Percentiles rank a stretch among this genome's conserved stretches.
Evolutionary conservation across 2,113 vertebrate genomes (phyloP).

Genomic region (Pholis gunnellus): DNA sequence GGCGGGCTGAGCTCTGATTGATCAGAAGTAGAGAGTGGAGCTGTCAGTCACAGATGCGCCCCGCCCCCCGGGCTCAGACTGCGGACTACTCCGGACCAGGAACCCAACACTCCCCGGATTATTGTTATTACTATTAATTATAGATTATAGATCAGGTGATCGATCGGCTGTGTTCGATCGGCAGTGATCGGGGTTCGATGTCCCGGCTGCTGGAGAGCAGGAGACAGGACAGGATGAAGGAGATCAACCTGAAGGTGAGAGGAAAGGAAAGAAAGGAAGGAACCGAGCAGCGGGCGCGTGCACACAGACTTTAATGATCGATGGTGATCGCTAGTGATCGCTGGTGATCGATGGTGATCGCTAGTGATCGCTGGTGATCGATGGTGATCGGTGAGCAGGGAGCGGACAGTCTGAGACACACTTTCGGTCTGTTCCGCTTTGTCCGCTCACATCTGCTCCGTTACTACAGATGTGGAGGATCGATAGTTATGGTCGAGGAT

Average conservation of each 20-base stretch:
- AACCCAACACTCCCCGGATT: conserved; percentile 21
- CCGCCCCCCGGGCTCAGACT: conserved; percentile 45
- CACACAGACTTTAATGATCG: background rate
- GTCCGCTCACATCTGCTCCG: conserved; percentile 30
- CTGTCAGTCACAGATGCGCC: conserved; percentile 39
- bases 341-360: too few species aligned
- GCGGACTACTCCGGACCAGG: conserved; percentile 45
- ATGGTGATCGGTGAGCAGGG: background rate
- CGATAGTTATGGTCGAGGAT: background rate
- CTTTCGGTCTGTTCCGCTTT: conserved; percentile 42
- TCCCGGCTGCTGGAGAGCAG: conserved; percentile 75
- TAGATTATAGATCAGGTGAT: background rate
- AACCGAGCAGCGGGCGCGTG: conserved; percentile 3
- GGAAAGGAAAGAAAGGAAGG: conserved; percentile 27
- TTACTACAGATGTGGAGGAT: conserved; percentile 3
- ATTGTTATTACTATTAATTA: background rate
- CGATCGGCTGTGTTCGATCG: background rate
- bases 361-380: background rate
- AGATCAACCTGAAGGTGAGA: conserved; percentile 83
- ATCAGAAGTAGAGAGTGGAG: conserved; percentile 47
- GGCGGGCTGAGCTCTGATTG: conserved; percentile 60
- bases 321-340: background rate
- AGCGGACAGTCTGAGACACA: background rate
- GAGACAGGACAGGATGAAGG: conserved; percentile 85
- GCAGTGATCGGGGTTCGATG: conserved; percentile 46